Base-by-base conservation (phyloP, 2,113 vertebrate species). In the Microtus montanus region DNA sequence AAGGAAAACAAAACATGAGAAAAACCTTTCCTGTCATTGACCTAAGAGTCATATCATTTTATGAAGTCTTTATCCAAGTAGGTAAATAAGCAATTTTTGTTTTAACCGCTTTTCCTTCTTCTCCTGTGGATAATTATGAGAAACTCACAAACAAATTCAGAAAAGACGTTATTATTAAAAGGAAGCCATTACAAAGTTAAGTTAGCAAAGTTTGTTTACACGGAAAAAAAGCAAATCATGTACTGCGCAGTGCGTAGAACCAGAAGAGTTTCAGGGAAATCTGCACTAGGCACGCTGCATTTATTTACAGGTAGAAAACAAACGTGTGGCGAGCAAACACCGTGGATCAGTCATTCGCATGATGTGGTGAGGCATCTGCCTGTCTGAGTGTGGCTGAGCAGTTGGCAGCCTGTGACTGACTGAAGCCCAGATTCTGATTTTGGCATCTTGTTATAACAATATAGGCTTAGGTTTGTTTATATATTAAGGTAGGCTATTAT, bases 21-120 rank as follows among this genome's bases (percentile, higher is more conserved):
- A 78, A 94, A 89, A 30, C 58, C 47, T 88, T 93, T 64, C 11
- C 13, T 86, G 26, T 88, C 90, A 91, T 96, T 93, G 58, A 95
- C 24, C 33, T 75, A 80, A 52, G 63, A 92, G 35, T 61, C 90
- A n/a, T 52, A 66, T 44, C n/a, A 66, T 35, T 33, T 79, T 83
- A 38, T n/a, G 58, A 91, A 91, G 49, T 93, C 22, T 94, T 90
- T 91, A 70, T 66, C 71, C 41, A 92, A 82, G 54, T 78, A 89
- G 12, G 7, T 85, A 93, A 95, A 79, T 87, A 70, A 47, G 5
- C 26, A 89, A 12, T 82, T 93, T 94, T 82, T 92, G 20, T 74
- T 92, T 96, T 7, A 93, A 68, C 22, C 0, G 35, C 8, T 92
- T 90, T 95, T 6, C 9, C 74, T 93, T 75, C 73, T 54, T 70